Evolutionary conservation across 2,113 vertebrate genomes (phyloP), one percentile per base, ranked within the genome.

Genomic region (Otocyon megalotis): DNA sequence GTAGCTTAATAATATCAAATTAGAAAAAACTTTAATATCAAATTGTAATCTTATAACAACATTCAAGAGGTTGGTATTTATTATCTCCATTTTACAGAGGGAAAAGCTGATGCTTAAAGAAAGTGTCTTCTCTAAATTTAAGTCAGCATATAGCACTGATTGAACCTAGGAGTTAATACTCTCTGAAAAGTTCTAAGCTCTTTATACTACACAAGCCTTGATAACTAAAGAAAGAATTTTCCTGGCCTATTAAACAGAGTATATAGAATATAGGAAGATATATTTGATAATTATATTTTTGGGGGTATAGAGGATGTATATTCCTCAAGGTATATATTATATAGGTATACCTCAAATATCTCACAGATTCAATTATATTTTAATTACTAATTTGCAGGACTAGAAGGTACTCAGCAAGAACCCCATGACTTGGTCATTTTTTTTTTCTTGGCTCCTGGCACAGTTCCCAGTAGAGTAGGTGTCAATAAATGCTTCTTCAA

Each of bases 401-500:
- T 93, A 11, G 71, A 77, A 96, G 20, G 43, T 96, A 65, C 53
- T 96, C 77, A 90, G 28, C 22, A 77, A 95, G 50, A 94, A 93
- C 24, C 32, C 35, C 22, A 2, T 54, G 17, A 77, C 67, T 84
- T 88, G 32, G 19, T 88, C 50, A 37, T 84, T 62, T 88, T 72
- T 88, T 58, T 35, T 16, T 15, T 24, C 60, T 85, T 88, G 50
- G 37, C 17, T 82, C 22, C 12, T 91, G 77, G 17, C 54, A 92
- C 3, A 91, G 32, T 80, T 90, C 12, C 58, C 54, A 87, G 54
- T 35, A 95, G 0, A 96, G 26, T 17, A 88, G 56, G n/a, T 95
- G 60, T 93, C 71, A 91, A 93, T 82, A 93, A 97, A 88, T 94
- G 50, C n/a, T 95, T 91, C 69, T 81, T 92, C 26, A 74, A 65